A percentile compares a stretch with the other conserved stretches of the same genome.
phyloP scores from a whole-genome alignment of 2,113 vertebrate genomes.

The Steatornis caripensis region DNA sequence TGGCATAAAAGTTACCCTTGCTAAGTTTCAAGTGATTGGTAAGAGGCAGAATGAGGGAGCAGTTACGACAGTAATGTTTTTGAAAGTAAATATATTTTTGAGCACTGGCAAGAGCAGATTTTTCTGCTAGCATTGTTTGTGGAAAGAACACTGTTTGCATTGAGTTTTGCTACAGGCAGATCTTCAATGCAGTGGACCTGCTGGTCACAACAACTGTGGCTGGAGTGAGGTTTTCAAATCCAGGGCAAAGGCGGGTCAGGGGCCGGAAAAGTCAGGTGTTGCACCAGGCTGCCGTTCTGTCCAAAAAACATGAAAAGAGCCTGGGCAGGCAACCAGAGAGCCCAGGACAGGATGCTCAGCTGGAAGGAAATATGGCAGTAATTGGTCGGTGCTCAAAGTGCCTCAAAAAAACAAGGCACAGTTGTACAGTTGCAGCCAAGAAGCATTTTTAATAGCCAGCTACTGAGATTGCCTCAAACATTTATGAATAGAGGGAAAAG shows the following conservation, averaged over 20 bases:
- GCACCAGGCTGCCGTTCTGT: not conserved
- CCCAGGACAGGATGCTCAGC: not conserved
- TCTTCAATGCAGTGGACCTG: not conserved
- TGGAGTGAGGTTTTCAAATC: not conserved
- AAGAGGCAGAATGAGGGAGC: not conserved
- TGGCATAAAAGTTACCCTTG: not conserved
- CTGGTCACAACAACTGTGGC: not conserved
- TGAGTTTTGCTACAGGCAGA: not conserved
- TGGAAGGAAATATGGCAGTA: not conserved
- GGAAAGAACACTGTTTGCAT: not conserved
- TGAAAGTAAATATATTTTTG: not conserved
- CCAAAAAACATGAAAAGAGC: not conserved
- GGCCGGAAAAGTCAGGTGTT: not conserved
- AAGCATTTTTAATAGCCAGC: not conserved
- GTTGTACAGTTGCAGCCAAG: not conserved
- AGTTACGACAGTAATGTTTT: not conserved
- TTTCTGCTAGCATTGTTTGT: not conserved
- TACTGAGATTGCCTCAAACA: not conserved
- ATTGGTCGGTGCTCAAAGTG: not conserved
- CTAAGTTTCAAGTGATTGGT: not conserved
- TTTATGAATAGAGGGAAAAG: not conserved
- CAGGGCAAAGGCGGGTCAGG: not conserved
- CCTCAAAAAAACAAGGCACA: not conserved
- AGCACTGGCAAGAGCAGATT: not conserved
- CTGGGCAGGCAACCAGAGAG: not conserved